Evolutionary conservation across 92 coral and sea anemone species (phyloP).

Genomic region (Montipora capitata): DNA sequence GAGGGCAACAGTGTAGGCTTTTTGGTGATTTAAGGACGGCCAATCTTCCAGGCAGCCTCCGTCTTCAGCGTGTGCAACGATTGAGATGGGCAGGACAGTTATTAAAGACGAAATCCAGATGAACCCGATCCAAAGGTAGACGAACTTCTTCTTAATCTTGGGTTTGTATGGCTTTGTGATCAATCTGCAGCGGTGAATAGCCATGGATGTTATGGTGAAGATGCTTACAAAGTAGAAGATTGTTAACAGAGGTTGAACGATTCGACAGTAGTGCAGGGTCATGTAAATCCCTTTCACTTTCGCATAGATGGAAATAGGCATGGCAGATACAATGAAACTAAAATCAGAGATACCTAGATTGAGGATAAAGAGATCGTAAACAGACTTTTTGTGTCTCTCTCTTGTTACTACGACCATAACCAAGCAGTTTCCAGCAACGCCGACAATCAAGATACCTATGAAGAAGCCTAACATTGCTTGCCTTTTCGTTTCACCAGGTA

Average conservation of each 20-base stretch:
- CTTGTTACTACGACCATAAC: conserved; percentile 56
- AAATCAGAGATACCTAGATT: conserved; percentile 65
- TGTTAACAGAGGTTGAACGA: conserved; percentile 68
- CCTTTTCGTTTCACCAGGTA: not conserved
- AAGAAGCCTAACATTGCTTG: conserved; percentile 42
- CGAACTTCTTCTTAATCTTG: conserved; percentile 21
- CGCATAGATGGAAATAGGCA: conserved; percentile 61
- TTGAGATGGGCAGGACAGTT: conserved; percentile 51
- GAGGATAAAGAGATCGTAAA: conserved; percentile 59
- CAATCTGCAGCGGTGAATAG: conserved; percentile 76
- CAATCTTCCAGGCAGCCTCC: conserved; percentile 56
- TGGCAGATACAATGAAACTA: conserved; percentile 42
- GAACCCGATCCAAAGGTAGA: conserved; percentile 26
- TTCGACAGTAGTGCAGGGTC: conserved; percentile 60
- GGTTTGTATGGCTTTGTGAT: conserved; percentile 71
- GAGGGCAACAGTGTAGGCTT: conserved; percentile 41
- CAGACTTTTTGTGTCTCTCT: conserved; percentile 29
- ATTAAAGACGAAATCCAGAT: conserved; percentile 72
- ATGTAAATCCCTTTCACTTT: conserved; percentile 17
- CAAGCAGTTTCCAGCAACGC: conserved; percentile 64
- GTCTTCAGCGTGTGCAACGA: conserved; percentile 38
- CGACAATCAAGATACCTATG: conserved; percentile 46
- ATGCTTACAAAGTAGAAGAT: conserved; percentile 33
- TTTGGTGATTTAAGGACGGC: conserved; percentile 28
- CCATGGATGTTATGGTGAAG: conserved; percentile 68